A percentile compares a stretch with the other conserved stretches of the same genome.
These are phyloP conservation scores for Lordiphosa stackelbergi DNA, from an alignment of 1,140 invertebrate species.

Conservation along the genomic window DNA sequence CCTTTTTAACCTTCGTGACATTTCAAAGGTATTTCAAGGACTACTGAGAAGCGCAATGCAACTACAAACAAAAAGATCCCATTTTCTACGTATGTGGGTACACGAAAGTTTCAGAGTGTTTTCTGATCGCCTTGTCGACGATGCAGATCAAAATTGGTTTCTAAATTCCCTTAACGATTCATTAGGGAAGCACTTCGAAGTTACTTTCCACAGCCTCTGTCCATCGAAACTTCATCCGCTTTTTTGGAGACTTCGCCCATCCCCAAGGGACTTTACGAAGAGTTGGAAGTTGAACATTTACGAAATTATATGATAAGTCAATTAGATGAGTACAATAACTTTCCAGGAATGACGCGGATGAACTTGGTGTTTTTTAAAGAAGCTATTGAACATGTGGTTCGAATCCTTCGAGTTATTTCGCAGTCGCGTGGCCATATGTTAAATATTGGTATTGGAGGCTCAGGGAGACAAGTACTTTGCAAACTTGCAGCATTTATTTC, in stretches of 20 bases:
- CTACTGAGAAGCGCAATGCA: too few relatives aligned
- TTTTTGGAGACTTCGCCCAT: constrained; percentile 88
- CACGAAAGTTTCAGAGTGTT: too few relatives aligned
- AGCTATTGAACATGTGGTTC: constrained; percentile 89
- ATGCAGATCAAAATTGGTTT: too few relatives aligned
- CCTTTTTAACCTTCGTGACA: constrained; percentile 13
- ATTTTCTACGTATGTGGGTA: too few relatives aligned
- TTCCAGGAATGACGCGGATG: constrained; percentile 85
- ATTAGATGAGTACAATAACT: constrained; percentile 88
- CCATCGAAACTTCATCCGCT: constrained; percentile 85
- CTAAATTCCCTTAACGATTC: too few relatives aligned
- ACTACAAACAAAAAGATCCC: too few relatives aligned
- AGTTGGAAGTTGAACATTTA: constrained; percentile 80
- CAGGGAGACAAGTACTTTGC: too few relatives aligned
- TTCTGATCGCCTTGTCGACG: too few relatives aligned
- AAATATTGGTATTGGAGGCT: background rate
- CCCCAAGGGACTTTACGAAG: constrained; percentile 86
- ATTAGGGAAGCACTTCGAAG: too few relatives aligned
- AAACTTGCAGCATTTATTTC: too few relatives aligned
- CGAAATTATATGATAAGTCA: constrained; percentile 82
- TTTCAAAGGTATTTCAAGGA: too few relatives aligned
- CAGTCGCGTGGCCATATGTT: constrained; percentile 86
- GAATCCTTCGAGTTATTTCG: constrained; percentile 88
- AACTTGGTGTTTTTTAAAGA: constrained; percentile 90
- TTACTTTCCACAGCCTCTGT: constrained; percentile 80